These are phyloP conservation scores for Steinernema scapterisci DNA, from an alignment of 2,888 invertebrate genomes.

Conservation along the genomic window DNA sequence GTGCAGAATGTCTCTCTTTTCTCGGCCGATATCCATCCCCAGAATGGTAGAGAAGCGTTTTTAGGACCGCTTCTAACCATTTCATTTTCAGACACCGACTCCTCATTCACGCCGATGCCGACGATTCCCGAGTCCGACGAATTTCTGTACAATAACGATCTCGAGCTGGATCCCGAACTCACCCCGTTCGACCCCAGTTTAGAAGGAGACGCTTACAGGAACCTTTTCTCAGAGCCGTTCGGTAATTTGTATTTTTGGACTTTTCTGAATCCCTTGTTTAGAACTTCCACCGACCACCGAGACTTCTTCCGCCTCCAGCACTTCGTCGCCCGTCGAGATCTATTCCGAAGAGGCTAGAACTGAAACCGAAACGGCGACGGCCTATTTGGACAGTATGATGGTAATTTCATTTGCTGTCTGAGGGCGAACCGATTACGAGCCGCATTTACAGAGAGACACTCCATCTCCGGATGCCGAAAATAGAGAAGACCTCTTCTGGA, in stretches of 20 bases:
- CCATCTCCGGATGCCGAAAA: neutral
- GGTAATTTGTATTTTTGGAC: neutral
- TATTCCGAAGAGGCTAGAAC: neutral
- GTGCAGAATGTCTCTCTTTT: slow-evolving; percentile 19
- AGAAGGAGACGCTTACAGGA: neutral
- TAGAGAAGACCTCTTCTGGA: neutral
- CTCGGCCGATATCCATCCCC: slow-evolving; percentile 4
- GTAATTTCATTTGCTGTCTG: neutral
- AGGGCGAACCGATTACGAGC: neutral
- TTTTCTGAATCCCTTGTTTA: neutral
- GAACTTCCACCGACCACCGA: neutral
- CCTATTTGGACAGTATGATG: slow-evolving; percentile 3
- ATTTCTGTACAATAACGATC: neutral
- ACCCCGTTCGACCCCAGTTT: slow-evolving; percentile 3
- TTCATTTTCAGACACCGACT: neutral
- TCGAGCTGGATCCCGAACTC: neutral
- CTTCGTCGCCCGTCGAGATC: neutral
- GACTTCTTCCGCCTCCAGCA: neutral
- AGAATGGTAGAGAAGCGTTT: neutral
- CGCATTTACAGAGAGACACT: neutral
- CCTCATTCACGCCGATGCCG: neutral
- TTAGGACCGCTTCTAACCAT: too few relatives aligned
- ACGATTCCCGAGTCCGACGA: neutral
- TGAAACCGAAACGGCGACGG: neutral
- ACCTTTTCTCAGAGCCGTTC: neutral